Percentiles rank a stretch among this genome's conserved stretches.
Evolutionary conservation across 2,797 vertebrate genomes (phyloP).

Genomic region (Manis javanica): DNA sequence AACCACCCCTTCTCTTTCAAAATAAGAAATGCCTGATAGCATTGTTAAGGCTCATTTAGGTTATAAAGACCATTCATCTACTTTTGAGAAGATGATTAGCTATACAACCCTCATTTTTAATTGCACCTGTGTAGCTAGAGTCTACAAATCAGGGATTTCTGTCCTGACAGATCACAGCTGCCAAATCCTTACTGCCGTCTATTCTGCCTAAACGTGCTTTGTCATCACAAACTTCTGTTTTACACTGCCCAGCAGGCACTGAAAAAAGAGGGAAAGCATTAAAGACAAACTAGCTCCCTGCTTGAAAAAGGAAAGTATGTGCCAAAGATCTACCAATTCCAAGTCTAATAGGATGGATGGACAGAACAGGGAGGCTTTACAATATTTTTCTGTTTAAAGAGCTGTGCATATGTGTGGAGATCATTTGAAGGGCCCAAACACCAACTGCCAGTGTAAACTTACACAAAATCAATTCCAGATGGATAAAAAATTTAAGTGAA

Average conservation of each 20-base stretch:
- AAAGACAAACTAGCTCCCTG: slow-evolving; percentile 35
- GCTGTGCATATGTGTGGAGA: neutral
- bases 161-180: neutral
- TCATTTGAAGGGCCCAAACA: slow-evolving; percentile 12
- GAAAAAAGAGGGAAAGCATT: slow-evolving; percentile 7
- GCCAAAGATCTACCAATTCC: neutral
- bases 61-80: neutral
- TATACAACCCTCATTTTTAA: neutral
- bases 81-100: neutral
- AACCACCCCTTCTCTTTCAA: neutral
- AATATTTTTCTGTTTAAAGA: slow-evolving; percentile 41
- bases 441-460: slow-evolving; percentile 42
- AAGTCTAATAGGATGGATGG: neutral
- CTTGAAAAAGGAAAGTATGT: neutral
- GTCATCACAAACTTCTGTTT: slow-evolving; percentile 32
- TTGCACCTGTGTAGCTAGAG: neutral
- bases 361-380: neutral
- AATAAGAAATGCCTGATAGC: neutral
- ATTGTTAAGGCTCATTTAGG: neutral
- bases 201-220: neutral
- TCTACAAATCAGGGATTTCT: slow-evolving; percentile 25
- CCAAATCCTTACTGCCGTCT: neutral
- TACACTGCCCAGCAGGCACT: neutral
- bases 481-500: slow-evolving; percentile 63
- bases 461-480: slow-evolving; percentile 68